Conservation (phyloP, 2,797 vertebrate genomes). For the Epinephelus coioides region DNA sequence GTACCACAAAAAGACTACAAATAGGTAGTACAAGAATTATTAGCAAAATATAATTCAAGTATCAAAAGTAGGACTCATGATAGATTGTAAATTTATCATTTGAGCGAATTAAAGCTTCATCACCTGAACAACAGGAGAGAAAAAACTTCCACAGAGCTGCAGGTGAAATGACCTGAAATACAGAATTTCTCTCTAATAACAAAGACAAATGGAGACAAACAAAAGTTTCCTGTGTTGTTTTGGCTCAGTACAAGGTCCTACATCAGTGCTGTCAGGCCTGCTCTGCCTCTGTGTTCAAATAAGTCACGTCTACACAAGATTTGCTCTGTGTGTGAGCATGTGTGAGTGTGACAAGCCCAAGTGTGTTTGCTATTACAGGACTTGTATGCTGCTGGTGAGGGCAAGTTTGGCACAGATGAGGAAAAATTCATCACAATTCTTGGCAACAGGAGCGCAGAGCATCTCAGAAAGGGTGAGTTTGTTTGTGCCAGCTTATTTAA, state of each 20-base stretch:
- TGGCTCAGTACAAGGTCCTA: slow-evolving; percentile 5
- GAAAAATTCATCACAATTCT: slow-evolving; percentile 95
- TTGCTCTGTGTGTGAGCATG: slow-evolving; percentile 4
- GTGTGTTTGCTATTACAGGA: slow-evolving; percentile 82
- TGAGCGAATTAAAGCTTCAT: neutral
- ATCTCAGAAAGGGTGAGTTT: slow-evolving; percentile 89
- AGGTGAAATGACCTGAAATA: neutral
- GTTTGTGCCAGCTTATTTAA: slow-evolving; percentile 3
- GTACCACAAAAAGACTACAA: no score
- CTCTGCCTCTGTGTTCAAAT: slow-evolving; percentile 14
- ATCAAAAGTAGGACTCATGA: no score
- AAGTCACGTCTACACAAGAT: slow-evolving; percentile 17
- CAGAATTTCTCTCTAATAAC: neutral
- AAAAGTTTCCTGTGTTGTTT: neutral
- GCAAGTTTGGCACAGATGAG: slow-evolving; percentile 95
- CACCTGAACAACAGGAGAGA: neutral
- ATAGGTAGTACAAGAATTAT: no score
- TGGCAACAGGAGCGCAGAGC: slow-evolving; percentile 91
- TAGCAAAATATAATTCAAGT: no score
- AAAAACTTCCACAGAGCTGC: neutral
- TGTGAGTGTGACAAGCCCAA: neutral
- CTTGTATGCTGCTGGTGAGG: slow-evolving; percentile 92
- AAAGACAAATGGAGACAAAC: slow-evolving; percentile 1
- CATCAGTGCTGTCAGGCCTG: slow-evolving; percentile 23
- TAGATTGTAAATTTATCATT: no score